Conservation (phyloP, 1,140 invertebrate genomes). For the Orius insidiosus region DNA sequence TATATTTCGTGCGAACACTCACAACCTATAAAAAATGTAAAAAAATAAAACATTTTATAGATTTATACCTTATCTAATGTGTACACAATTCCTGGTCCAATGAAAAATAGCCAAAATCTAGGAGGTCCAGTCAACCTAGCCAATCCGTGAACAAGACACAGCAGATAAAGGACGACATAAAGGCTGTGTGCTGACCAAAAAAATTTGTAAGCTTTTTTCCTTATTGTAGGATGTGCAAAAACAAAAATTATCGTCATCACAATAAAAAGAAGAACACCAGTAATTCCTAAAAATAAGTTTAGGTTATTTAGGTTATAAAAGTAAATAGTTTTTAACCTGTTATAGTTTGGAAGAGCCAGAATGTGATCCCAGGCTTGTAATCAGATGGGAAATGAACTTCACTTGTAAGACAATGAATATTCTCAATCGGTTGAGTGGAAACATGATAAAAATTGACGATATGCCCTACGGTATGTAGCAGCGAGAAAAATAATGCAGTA, state of each 20-base stretch:
- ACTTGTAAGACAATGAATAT: slow-evolving; percentile 84
- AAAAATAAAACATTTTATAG: slow-evolving; percentile 2
- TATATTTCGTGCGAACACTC: slow-evolving; percentile 77
- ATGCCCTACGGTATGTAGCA: slow-evolving; percentile 86
- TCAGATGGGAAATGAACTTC: slow-evolving; percentile 88
- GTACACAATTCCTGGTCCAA: slow-evolving; percentile 80
- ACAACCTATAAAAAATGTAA: slow-evolving; percentile 40
- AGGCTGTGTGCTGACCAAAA: slow-evolving; percentile 96
- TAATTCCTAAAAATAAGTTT: slow-evolving; percentile 59
- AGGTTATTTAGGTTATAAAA: no score
- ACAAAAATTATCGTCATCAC: slow-evolving; percentile 93
- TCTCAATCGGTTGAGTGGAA: slow-evolving; percentile 87
- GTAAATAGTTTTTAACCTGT: slow-evolving; percentile 55
- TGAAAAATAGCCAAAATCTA: slow-evolving; percentile 90
- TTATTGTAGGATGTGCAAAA: slow-evolving; percentile 86
- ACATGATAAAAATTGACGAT: slow-evolving; percentile 99
- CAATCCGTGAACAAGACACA: slow-evolving; percentile 87
- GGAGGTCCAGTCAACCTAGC: slow-evolving; percentile 82
- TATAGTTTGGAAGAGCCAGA: slow-evolving; percentile 88
- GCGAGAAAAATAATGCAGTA: slow-evolving; percentile 85
- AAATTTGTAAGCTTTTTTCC: slow-evolving; percentile 87
- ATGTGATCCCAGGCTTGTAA: slow-evolving; percentile 74
- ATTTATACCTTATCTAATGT: slow-evolving; percentile 65
- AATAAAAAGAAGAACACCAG: slow-evolving; percentile 83
- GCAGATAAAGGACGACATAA: slow-evolving; percentile 75